Evolutionary conservation across 2,113 vertebrate genomes (phyloP).

Genomic region (Colius striatus): DNA sequence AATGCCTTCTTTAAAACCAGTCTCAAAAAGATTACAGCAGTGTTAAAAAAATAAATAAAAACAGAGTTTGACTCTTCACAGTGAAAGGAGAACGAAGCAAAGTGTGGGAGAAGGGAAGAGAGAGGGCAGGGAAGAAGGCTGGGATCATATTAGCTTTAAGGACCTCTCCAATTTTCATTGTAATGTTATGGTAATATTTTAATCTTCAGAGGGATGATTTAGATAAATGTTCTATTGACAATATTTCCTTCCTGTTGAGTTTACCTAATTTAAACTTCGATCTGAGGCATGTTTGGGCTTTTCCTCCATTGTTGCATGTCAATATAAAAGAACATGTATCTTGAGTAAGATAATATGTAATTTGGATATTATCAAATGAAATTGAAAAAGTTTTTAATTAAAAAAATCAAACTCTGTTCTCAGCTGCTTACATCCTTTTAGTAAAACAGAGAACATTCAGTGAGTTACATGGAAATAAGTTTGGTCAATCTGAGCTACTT

Average conservation of each 20-base stretch:
- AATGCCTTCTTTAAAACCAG: slow-evolving; percentile 70
- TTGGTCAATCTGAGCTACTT: not conserved
- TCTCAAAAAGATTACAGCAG: slow-evolving; percentile 52
- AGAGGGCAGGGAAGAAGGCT: not conserved
- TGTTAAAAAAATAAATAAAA: not conserved
- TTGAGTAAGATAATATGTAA: not conserved
- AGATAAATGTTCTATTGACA: not conserved
- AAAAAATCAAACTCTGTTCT: not conserved
- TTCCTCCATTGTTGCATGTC: not conserved
- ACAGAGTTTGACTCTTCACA: not conserved
- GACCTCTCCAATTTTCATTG: not conserved
- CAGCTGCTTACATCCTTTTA: not conserved
- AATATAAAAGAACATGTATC: not conserved
- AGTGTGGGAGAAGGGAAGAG: not conserved
- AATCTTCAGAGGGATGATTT: not conserved
- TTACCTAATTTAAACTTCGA: not conserved
- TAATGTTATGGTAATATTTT: not conserved
- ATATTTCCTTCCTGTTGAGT: not conserved
- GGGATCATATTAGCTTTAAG: not conserved
- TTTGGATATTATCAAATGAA: not conserved
- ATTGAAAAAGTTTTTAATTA: not conserved
- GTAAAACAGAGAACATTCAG: not conserved
- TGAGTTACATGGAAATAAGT: not conserved
- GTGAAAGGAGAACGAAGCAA: not conserved
- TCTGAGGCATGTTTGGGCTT: not conserved